A percentile compares a stretch with the other conserved stretches of the same genome.
Conservation (phyloP, 2,113 vertebrate genomes). For the Nothobranchius furzeri region DNA sequence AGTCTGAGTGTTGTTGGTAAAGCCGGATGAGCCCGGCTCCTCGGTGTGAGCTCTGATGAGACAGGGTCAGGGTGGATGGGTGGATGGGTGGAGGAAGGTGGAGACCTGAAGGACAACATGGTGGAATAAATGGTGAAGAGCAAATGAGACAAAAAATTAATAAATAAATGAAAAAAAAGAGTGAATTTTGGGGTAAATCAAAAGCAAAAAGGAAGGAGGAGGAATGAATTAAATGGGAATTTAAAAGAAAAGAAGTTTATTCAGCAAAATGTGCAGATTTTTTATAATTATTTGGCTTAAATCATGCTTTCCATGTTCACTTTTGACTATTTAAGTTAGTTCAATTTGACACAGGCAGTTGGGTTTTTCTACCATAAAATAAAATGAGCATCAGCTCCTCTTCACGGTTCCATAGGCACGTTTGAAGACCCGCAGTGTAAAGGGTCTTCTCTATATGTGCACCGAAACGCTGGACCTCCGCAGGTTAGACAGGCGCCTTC, state of each 20-base stretch:
- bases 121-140: constrained; percentile 17
- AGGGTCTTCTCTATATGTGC: too few species aligned
- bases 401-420: too few species aligned
- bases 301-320: too few species aligned
- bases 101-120: constrained; percentile 55
- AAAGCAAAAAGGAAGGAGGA: neutral
- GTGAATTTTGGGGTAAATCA: constrained; percentile 6
- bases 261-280: neutral
- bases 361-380: too few species aligned
- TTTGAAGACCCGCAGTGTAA: too few species aligned
- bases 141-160: constrained; percentile 10
- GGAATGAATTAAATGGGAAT: neutral
- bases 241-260: neutral
- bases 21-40: constrained; percentile 23
- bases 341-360: too few species aligned
- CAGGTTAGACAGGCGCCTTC: too few species aligned
- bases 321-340: too few species aligned
- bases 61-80: constrained; percentile 29
- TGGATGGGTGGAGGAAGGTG: neutral
- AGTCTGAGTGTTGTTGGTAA: constrained; percentile 14
- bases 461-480: too few species aligned
- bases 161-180: neutral
- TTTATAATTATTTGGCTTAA: too few species aligned
- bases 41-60: constrained; percentile 38
- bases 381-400: too few species aligned